These are phyloP conservation scores for Etheostoma nigrum DNA, from an alignment of 2,797 vertebrate genomes.

Conservation along the genomic window DNA sequence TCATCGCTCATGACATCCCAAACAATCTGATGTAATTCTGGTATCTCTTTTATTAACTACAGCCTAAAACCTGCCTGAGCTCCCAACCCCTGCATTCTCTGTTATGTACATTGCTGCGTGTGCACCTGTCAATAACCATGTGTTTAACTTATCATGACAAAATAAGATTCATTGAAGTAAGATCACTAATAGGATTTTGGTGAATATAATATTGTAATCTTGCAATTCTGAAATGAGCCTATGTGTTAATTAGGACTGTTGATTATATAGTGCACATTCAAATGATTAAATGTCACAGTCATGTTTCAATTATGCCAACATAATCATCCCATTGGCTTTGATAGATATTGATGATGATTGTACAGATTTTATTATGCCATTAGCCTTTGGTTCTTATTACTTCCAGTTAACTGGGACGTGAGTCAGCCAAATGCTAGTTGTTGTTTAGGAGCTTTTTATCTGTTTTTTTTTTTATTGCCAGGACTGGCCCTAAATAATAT, in stretches of 20 bases:
- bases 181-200: not conserved
- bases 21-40: not conserved
- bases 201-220: not conserved
- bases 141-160: slow-evolving; percentile 5
- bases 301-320: slow-evolving; percentile 25
- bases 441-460: not conserved
- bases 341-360: slow-evolving; percentile 20
- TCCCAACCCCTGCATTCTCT: not conserved
- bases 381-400: slow-evolving; percentile 24
- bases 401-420: slow-evolving; percentile 8
- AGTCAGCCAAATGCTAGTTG: not conserved
- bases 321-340: slow-evolving; percentile 19
- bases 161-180: slow-evolving; percentile 4
- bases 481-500: not conserved
- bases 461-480: not conserved
- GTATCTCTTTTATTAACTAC: not conserved
- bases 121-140: slow-evolving; percentile 4
- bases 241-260: not conserved
- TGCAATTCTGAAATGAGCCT: slow-evolving; percentile 8
- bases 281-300: slow-evolving; percentile 24
- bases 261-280: slow-evolving; percentile 4
- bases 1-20: no score
- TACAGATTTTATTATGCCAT: slow-evolving; percentile 14
- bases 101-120: not conserved
- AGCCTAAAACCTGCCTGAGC: not conserved